A percentile compares a stretch with the other conserved stretches of the same genome.
phyloP scores from a whole-genome alignment of 2,888 invertebrate genomes.

The Protodeltote pygarga region DNA sequence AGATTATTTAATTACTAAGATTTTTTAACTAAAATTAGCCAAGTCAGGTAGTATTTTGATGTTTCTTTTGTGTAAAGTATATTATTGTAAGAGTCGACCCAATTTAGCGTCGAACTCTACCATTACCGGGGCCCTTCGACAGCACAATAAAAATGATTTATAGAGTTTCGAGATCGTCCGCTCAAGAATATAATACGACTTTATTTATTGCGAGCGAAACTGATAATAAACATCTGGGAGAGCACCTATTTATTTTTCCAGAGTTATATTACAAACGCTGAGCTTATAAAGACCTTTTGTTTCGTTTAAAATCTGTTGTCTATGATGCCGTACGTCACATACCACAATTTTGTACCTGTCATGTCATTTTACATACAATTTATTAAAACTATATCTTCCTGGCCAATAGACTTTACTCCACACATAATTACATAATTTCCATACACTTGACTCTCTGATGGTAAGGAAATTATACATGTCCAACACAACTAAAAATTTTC shows the following conservation, averaged over 20 bases:
- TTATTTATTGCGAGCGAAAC: conserved; percentile 77
- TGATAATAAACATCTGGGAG: conserved; percentile 77
- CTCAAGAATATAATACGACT: conserved; percentile 81
- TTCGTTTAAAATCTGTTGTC: conserved; percentile 9
- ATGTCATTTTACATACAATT: too few species aligned
- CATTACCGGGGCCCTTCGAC: conserved; percentile 77
- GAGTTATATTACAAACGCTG: conserved; percentile 21
- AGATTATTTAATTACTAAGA: conserved; percentile 2
- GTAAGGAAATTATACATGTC: too few species aligned
- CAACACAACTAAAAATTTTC: too few species aligned
- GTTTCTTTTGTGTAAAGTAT: conserved; percentile 54
- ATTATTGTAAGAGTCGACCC: conserved; percentile 72
- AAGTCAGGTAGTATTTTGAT: conserved; percentile 46
- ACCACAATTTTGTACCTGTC: too few species aligned
- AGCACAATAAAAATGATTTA: conserved; percentile 85
- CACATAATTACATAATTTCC: too few species aligned
- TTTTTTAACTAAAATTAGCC: conserved; percentile 22
- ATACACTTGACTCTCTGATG: too few species aligned
- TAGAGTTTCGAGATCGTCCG: conserved; percentile 75
- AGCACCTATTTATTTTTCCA: conserved; percentile 60
- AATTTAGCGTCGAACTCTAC: conserved; percentile 73
- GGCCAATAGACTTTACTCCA: too few species aligned
- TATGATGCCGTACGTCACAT: too few species aligned
- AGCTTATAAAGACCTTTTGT: conserved; percentile 4
- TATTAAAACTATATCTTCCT: too few species aligned